Evolutionary conservation across 1,140 invertebrate species (phyloP).

Genomic region (Mactra quadrangularis): DNA sequence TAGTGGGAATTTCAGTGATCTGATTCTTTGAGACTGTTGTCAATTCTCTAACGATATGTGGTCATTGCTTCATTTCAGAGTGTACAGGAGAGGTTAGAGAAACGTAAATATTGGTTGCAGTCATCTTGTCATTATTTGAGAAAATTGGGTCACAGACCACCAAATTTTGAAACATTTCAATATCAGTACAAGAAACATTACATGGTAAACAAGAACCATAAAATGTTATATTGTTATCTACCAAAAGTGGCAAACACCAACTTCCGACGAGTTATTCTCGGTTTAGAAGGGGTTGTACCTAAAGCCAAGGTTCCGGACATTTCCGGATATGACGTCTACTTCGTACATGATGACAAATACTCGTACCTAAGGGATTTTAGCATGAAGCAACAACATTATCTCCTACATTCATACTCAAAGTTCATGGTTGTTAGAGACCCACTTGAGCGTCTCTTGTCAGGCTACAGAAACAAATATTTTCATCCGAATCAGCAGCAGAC

Average conservation of each 20-base stretch:
- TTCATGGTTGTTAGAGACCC: slow-evolving; percentile 45
- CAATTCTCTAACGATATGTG: no score
- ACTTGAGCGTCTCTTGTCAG: slow-evolving; percentile 38
- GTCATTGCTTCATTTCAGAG: no score
- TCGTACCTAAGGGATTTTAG: neutral
- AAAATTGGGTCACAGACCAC: no score
- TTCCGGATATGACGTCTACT: slow-evolving; percentile 39
- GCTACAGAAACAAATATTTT: slow-evolving; percentile 39
- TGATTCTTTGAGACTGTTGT: no score
- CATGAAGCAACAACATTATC: neutral
- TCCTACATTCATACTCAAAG: slow-evolving; percentile 18
- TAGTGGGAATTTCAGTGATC: no score
- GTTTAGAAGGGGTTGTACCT: slow-evolving; percentile 13
- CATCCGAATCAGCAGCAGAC: slow-evolving; percentile 18
- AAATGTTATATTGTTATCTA: slow-evolving; percentile 37
- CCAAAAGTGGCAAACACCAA: slow-evolving; percentile 58
- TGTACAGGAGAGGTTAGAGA: no score
- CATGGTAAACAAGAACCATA: neutral
- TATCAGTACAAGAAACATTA: neutral
- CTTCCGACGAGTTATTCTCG: slow-evolving; percentile 49
- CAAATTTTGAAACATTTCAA: no score
- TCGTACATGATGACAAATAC: slow-evolving; percentile 12
- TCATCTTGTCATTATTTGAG: no score
- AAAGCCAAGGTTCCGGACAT: slow-evolving; percentile 12
- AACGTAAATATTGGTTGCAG: no score